Evolutionary conservation across 2,888 invertebrate genomes (phyloP).

Genomic region (Meloe dianella): DNA sequence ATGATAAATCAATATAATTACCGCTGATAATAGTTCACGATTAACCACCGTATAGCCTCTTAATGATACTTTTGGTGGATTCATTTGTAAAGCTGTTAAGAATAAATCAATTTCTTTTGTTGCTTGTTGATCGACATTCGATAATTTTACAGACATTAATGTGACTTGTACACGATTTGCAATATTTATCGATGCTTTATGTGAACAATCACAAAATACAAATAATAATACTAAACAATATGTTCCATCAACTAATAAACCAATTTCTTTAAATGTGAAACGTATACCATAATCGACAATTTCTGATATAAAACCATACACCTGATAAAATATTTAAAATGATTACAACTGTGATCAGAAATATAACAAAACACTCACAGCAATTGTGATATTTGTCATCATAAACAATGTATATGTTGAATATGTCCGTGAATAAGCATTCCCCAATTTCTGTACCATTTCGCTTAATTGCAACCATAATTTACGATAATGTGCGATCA

Average conservation of each 20-base stretch:
- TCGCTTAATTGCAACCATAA: constrained; percentile 72
- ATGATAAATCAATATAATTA: constrained; percentile 56
- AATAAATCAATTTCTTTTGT: constrained; percentile 73
- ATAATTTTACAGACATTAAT: constrained; percentile 65
- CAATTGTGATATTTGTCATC: constrained; percentile 72
- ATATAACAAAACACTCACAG: constrained; percentile 52
- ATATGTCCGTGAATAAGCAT: constrained; percentile 72
- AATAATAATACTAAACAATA: constrained; percentile 69
- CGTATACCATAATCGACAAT: constrained; percentile 71
- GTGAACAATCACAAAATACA: constrained; percentile 72
- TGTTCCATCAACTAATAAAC: constrained; percentile 67
- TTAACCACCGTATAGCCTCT: constrained; percentile 72
- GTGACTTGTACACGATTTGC: constrained; percentile 70
- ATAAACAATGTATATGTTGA: constrained; percentile 71
- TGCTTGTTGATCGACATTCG: constrained; percentile 65
- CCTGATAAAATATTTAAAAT: constrained; percentile 36
- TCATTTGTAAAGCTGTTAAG: constrained; percentile 72
- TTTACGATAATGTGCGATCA: constrained; percentile 68
- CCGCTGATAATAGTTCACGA: constrained; percentile 69
- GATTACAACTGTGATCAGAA: no score
- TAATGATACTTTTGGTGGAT: constrained; percentile 72
- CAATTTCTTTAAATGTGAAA: constrained; percentile 72
- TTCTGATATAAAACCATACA: constrained; percentile 72
- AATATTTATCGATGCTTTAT: constrained; percentile 69
- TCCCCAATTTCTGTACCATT: constrained; percentile 69